Conservation (phyloP, 2,888 invertebrate species). For the Oegoconia quadripuncta region DNA sequence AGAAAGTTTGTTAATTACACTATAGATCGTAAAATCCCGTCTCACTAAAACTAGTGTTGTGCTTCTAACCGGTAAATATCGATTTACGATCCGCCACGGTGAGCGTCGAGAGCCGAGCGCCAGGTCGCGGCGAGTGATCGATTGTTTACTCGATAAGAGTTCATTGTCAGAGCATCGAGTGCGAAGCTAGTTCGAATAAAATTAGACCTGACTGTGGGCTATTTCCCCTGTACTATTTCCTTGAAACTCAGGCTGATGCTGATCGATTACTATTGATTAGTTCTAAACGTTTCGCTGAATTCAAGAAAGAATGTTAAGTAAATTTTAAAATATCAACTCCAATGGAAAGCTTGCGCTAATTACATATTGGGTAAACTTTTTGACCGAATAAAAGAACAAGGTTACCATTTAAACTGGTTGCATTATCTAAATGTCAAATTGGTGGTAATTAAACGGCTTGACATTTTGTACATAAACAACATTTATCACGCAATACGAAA, state of each 20-base stretch:
- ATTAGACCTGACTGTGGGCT: slow-evolving; percentile 59
- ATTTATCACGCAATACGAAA: slow-evolving; percentile 18
- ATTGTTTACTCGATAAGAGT: slow-evolving; percentile 70
- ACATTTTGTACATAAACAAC: slow-evolving; percentile 22
- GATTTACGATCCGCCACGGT: slow-evolving; percentile 64
- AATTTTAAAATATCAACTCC: neutral
- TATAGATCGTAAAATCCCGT: slow-evolving; percentile 57
- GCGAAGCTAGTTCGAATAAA: slow-evolving; percentile 64
- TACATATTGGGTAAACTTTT: neutral
- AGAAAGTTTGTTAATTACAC: slow-evolving; percentile 52
- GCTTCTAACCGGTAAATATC: slow-evolving; percentile 47
- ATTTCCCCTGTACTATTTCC: slow-evolving; percentile 30
- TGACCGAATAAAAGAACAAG: neutral
- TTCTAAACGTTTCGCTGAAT: slow-evolving; percentile 10
- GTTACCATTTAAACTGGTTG: slow-evolving; percentile 7
- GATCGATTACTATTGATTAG: slow-evolving; percentile 33
- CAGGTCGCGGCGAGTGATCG: slow-evolving; percentile 66
- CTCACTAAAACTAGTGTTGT: slow-evolving; percentile 59
- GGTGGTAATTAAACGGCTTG: slow-evolving; percentile 23
- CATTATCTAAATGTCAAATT: slow-evolving; percentile 14
- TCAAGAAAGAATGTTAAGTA: neutral
- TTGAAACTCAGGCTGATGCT: slow-evolving; percentile 40
- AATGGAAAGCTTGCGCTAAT: neutral
- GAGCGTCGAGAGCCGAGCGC: slow-evolving; percentile 61
- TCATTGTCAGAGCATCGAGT: slow-evolving; percentile 73